Base-by-base conservation (phyloP, 2,888 invertebrate species). In the Entomobrya multifasciata region DNA sequence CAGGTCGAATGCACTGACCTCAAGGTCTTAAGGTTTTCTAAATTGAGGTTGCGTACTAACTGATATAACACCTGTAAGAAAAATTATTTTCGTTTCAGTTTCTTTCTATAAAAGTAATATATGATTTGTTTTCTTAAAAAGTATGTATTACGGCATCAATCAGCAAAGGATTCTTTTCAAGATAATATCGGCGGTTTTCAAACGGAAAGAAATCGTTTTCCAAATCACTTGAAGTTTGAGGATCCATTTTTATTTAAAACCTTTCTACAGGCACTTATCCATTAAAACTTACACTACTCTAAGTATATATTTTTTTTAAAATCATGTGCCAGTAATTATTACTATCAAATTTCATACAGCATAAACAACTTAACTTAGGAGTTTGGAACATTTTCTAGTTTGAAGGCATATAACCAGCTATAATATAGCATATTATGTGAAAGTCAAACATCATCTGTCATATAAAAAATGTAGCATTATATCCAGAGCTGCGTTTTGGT, bases 141-240 rank as follows among this genome's bases (percentile, higher is more conserved):
- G 36, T 36, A 36, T 36, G 8, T 49, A 6, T 27, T 85, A 85
- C 84, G 15, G 70, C 49, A 57, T 85, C 84, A 78, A 85, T 85
- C 17, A 85, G n/a, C 55, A 85, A 15, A 10, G 84, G 84, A 57
- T 85, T 85, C 1, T 52, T 78, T 22, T 85, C 84, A 6, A 77
- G 57, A 15, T n/a, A 78, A 13, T 85, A 85, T 8, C 52, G 72
- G 49, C 49, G 2, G 36, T 8, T 36, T 10, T 49, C 25, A n/a
- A 20, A 11, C 41, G 20, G 20, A 44, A 44, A 0, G 15, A 57
- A 36, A n/a, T n/a, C n/a, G n/a, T n/a, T 36, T 36, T 8, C 36
- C n/a, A 17, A n/a, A 2, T 60, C 65, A 36, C 47, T 47, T 22
- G 20, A 70, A 47, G 47, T 36, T 41, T 36, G 1, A 2, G 25